These are phyloP conservation scores for Merodon equestris DNA, from an alignment of 2,888 invertebrate genomes.

Conservation along the genomic window DNA sequence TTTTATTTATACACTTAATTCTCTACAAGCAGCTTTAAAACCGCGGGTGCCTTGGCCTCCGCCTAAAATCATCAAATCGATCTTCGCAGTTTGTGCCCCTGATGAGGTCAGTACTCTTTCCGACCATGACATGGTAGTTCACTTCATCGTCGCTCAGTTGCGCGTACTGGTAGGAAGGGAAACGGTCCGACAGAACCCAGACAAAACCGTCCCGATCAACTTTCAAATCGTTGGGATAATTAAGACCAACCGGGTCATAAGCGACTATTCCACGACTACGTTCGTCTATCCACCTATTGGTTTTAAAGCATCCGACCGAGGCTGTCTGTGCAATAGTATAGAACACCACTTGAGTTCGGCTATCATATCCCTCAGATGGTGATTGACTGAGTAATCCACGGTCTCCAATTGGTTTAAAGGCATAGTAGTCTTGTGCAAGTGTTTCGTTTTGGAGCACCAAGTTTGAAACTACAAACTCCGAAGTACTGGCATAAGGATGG, in stretches of 20 bases:
- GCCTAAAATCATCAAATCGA: too few relatives aligned
- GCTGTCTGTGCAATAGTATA: conserved; percentile 88
- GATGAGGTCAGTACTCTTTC: conserved; percentile 76
- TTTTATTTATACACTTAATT: too few relatives aligned
- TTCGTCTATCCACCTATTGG: conserved; percentile 84
- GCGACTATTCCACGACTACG: too few relatives aligned
- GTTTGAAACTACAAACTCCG: too few relatives aligned
- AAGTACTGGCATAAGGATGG: too few relatives aligned
- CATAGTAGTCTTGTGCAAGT: conserved; percentile 86
- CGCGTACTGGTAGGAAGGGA: conserved; percentile 86
- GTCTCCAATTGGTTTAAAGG: conserved; percentile 86
- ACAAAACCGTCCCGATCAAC: conserved; percentile 83
- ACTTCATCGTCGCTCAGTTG: conserved; percentile 83
- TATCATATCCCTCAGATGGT: conserved; percentile 86
- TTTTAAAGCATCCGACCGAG: conserved; percentile 90
- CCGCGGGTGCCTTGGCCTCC: too few relatives aligned
- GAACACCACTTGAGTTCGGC: conserved; percentile 85
- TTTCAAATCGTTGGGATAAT: conserved; percentile 90
- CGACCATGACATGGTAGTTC: conserved; percentile 82
- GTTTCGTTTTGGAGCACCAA: too few relatives aligned
- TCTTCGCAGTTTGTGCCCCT: conserved; percentile 77
- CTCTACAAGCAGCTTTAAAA: too few relatives aligned
- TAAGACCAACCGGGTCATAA: conserved; percentile 82
- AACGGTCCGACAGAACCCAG: conserved; percentile 88
- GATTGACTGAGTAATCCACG: conserved; percentile 87